phyloP scores from a whole-genome alignment of 2,888 invertebrate species.

The Eutolmus rufibarbis region DNA sequence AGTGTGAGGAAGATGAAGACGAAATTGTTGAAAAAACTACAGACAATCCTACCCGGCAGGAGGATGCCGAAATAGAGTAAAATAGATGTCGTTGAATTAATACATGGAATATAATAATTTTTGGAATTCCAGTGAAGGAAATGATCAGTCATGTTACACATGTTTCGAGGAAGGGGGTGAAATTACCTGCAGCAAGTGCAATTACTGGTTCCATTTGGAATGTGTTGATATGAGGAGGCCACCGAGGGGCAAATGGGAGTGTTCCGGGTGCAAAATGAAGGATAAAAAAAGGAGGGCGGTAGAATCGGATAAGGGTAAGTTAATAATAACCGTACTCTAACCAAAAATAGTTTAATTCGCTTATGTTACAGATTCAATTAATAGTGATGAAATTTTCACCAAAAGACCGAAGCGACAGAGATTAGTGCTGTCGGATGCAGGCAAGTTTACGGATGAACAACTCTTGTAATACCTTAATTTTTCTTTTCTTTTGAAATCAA shows the following conservation, averaged over 20 bases:
- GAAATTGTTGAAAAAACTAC: neutral
- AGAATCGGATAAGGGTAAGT: constrained; percentile 49
- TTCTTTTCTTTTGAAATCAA: neutral
- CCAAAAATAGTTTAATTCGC: constrained; percentile 1
- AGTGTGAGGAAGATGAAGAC: constrained; percentile 55
- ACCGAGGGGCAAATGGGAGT: constrained; percentile 71
- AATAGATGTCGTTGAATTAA: neutral
- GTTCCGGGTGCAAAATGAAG: constrained; percentile 66
- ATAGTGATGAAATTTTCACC: constrained; percentile 52
- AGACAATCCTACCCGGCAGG: neutral
- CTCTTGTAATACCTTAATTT: neutral
- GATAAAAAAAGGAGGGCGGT: constrained; percentile 44
- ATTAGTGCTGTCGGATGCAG: constrained; percentile 44
- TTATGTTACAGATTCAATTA: neutral
- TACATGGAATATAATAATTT: neutral
- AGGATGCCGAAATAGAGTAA: neutral
- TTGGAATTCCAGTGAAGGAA: constrained; percentile 47
- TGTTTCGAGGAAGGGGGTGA: constrained; percentile 58
- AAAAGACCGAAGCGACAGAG: constrained; percentile 53
- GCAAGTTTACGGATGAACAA: neutral
- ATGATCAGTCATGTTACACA: constrained; percentile 55
- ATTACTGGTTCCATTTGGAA: constrained; percentile 72
- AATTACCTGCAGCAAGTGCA: constrained; percentile 55
- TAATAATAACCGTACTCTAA: constrained; percentile 46
- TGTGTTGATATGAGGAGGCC: constrained; percentile 71